A percentile compares a stretch with the other conserved stretches of the same genome.
These are phyloP conservation scores for Trichosurus vulpecula DNA, from an alignment of 2,797 vertebrate genomes.

Conservation along the genomic window DNA sequence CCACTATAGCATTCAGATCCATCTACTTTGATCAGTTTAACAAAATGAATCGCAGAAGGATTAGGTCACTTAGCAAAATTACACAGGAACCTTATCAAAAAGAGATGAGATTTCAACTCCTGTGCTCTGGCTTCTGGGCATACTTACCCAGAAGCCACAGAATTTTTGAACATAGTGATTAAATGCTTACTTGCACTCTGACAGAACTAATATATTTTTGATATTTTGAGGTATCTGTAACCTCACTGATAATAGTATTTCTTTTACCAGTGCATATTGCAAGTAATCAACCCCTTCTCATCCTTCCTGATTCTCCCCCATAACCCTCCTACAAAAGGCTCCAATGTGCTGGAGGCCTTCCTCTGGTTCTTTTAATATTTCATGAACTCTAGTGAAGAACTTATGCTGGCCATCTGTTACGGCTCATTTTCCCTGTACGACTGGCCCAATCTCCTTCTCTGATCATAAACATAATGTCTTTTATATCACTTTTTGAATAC, in stretches of 20 bases:
- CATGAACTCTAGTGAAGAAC: not conserved
- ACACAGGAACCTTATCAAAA: not conserved
- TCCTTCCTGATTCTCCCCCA: not conserved
- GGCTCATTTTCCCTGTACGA: not conserved
- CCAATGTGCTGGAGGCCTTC: not conserved
- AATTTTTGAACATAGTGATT: not conserved
- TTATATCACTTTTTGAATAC: not conserved
- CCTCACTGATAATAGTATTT: not conserved
- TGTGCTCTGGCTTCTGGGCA: not conserved
- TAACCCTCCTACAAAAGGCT: not conserved
- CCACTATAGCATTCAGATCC: not conserved
- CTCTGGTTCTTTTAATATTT: not conserved
- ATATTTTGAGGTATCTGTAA: not conserved
- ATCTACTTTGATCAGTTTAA: not conserved
- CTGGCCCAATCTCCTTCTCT: not conserved
- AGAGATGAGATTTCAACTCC: not conserved
- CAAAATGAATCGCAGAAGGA: constrained; percentile 13
- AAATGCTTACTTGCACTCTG: not conserved
- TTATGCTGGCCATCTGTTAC: not conserved
- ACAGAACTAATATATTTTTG: not conserved
- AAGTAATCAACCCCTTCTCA: not conserved
- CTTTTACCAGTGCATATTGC: not conserved
- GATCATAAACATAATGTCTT: not conserved
- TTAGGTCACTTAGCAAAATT: not conserved
- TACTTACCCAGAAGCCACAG: not conserved